Evolutionary conservation across 2,113 vertebrate species (phyloP).

Genomic region (Aegotheles bennettii): DNA sequence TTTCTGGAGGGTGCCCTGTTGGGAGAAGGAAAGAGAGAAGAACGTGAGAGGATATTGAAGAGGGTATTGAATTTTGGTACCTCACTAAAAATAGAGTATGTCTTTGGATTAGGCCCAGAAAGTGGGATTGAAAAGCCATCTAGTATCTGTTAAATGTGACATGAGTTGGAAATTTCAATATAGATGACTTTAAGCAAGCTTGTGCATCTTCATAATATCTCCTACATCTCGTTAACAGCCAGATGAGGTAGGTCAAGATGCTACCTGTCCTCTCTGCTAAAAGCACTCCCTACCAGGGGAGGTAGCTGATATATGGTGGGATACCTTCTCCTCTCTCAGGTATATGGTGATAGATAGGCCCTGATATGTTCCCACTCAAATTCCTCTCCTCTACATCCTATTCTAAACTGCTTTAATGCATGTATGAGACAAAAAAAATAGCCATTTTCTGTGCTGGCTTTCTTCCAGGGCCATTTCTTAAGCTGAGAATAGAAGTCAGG

Average conservation of each 20-base stretch:
- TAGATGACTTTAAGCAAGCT: not conserved
- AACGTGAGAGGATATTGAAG: not conserved
- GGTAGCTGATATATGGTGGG: not conserved
- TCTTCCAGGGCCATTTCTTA: not conserved
- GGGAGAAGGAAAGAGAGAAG: not conserved
- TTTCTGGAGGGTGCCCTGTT: constrained; percentile 95
- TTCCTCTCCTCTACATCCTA: not conserved
- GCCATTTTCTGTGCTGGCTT: not conserved
- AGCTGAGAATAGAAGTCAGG: not conserved
- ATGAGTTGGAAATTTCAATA: not conserved
- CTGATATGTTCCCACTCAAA: not conserved
- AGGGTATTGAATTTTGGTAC: not conserved
- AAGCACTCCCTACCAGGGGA: not conserved
- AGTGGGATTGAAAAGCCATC: not conserved
- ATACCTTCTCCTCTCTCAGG: not conserved
- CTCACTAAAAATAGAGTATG: not conserved
- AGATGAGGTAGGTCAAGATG: not conserved
- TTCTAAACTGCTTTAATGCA: not conserved
- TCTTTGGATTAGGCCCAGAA: not conserved
- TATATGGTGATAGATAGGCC: not conserved
- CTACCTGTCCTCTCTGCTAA: not conserved
- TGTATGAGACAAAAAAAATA: not conserved
- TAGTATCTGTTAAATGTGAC: no score
- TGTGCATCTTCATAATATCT: not conserved
- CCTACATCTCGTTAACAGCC: not conserved